phyloP scores from a whole-genome alignment of 2,113 vertebrate species.

The western clawed frog (Xenopus tropicalis) region DNA sequence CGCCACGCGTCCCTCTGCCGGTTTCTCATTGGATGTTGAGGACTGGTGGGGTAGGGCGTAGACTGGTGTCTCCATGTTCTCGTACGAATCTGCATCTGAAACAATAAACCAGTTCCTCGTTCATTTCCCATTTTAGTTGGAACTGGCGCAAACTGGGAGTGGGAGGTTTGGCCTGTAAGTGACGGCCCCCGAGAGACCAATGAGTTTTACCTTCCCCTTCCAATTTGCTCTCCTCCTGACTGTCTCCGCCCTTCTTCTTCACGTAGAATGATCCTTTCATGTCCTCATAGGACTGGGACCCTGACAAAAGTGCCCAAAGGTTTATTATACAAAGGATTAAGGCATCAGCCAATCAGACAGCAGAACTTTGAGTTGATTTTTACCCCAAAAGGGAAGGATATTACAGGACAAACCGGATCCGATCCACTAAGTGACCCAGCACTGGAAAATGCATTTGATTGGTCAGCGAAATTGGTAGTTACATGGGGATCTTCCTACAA shows the following conservation, averaged over 20 bases:
- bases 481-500: too few relatives aligned
- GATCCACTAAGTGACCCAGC: too few relatives aligned
- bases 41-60: not conserved
- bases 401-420: too few relatives aligned
- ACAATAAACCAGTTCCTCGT: not conserved
- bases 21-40: not conserved
- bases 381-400: too few relatives aligned
- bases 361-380: too few relatives aligned
- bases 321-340: too few relatives aligned
- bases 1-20: not conserved
- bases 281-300: conserved; percentile 34
- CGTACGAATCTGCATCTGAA: conserved; percentile 30
- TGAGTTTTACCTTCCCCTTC: conserved; percentile 20
- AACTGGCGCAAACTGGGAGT: too few relatives aligned
- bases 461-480: too few relatives aligned
- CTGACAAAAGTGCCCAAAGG: not conserved
- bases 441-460: too few relatives aligned
- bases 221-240: not conserved
- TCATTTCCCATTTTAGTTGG: not conserved
- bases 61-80: conserved; percentile 31
- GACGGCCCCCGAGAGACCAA: too few relatives aligned
- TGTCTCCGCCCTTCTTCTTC: not conserved
- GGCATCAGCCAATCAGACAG: too few relatives aligned
- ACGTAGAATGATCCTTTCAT: conserved; percentile 11
- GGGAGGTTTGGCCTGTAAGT: too few relatives aligned